These are phyloP conservation scores for Ciona savignyi DNA, from an alignment of 23 tunicate species.

Conservation along the genomic window DNA sequence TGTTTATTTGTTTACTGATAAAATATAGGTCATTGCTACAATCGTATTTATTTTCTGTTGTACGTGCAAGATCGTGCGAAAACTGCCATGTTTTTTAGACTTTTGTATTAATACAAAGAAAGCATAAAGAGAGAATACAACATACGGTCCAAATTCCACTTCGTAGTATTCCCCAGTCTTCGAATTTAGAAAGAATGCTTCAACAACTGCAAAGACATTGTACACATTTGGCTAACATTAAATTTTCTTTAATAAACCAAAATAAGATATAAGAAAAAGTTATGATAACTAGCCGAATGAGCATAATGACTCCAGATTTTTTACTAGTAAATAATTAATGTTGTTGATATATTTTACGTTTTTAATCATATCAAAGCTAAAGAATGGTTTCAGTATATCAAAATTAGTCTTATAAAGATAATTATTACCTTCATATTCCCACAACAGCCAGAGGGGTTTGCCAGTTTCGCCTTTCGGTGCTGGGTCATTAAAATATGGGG, in stretches of 20 bases:
- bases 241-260: neutral
- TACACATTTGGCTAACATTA: neutral
- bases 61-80: too few relatives aligned
- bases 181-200: conserved; percentile 57
- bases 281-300: neutral
- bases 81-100: too few relatives aligned
- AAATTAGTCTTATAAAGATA: neutral
- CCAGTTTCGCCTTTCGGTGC: conserved; percentile 44
- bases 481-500: conserved; percentile 73
- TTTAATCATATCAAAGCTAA: too few relatives aligned
- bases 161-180: conserved; percentile 53
- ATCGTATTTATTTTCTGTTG: too few relatives aligned
- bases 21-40: too few relatives aligned
- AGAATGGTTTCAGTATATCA: neutral
- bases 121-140: neutral
- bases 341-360: too few relatives aligned
- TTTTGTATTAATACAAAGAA: too few relatives aligned
- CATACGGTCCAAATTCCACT: conserved; percentile 77
- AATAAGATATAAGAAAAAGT: conserved; percentile 1
- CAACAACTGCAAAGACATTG: conserved; percentile 42
- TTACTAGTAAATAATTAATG: neutral
- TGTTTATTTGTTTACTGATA: neutral
- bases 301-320: neutral
- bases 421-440: conserved; percentile 74
- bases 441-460: conserved; percentile 46